These are phyloP conservation scores for Calameuta idolon DNA, from an alignment of 2,888 invertebrate species.

Conservation along the genomic window DNA sequence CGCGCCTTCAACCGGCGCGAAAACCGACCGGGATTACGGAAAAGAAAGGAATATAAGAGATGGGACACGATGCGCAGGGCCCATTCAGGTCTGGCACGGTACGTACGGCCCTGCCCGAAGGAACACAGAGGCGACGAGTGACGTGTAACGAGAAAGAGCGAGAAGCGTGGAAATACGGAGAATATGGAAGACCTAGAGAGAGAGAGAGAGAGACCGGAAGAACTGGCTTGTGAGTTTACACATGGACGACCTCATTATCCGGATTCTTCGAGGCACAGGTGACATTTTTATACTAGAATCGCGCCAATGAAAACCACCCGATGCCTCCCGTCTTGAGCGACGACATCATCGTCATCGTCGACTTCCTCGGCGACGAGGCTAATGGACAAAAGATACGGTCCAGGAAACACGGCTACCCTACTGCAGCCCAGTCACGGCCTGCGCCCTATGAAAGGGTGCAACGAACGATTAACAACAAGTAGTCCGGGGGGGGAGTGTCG, in stretches of 20 bases:
- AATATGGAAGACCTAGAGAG: too few species aligned
- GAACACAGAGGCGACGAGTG: background rate
- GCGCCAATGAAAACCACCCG: conserved; percentile 15
- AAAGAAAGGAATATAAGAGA: background rate
- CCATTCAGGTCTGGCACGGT: background rate
- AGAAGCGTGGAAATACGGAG: too few species aligned
- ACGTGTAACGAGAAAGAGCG: background rate
- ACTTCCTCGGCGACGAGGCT: conserved; percentile 47
- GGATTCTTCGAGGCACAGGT: conserved; percentile 48
- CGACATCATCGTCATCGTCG: conserved; percentile 28
- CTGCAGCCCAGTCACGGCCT: conserved; percentile 14
- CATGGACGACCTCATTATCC: conserved; percentile 52
- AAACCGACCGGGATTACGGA: background rate
- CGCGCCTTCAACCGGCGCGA: background rate
- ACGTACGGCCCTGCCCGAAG: background rate
- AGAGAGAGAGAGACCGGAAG: conserved; percentile 9
- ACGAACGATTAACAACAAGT: conserved; percentile 59
- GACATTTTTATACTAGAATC: conserved; percentile 37
- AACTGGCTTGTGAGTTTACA: conserved; percentile 40
- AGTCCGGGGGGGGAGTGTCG: conserved; percentile 52
- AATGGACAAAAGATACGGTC: conserved; percentile 53
- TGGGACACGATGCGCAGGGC: background rate
- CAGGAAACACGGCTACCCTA: conserved; percentile 25
- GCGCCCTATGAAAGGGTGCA: conserved; percentile 55
- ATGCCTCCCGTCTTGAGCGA: conserved; percentile 16